A percentile compares a stretch with the other conserved stretches of the same genome.
phyloP scores from a whole-genome alignment of 2,113 vertebrate genomes.

The Neomonachus schauinslandi region DNA sequence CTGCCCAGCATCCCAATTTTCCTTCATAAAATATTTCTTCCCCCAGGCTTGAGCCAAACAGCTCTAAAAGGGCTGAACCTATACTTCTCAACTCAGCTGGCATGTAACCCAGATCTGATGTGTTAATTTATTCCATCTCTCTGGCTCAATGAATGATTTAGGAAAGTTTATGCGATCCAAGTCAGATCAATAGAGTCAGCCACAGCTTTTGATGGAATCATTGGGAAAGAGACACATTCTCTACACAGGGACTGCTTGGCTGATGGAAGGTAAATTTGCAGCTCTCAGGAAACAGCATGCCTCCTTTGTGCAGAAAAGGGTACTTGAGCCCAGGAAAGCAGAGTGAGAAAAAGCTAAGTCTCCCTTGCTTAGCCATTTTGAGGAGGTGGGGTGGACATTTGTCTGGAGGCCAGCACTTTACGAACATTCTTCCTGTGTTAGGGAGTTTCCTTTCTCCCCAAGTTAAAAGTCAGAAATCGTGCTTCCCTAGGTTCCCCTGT shows the following conservation, averaged over 20 bases:
- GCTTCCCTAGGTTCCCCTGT: neutral
- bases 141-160: neutral
- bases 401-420: neutral
- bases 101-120: neutral
- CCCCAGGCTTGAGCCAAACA: neutral
- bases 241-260: neutral
- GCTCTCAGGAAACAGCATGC: neutral
- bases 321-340: neutral
- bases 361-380: neutral
- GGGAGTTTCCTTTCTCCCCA: neutral
- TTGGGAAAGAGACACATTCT: neutral
- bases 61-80: neutral
- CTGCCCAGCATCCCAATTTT: neutral
- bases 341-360: neutral
- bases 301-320: neutral
- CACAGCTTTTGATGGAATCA: neutral
- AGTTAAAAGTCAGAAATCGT: neutral
- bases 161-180: neutral
- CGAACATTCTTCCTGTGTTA: neutral
- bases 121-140: constrained; percentile 19
- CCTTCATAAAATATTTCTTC: neutral
- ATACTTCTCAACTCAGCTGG: neutral
- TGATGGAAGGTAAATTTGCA: neutral
- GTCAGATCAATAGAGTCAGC: constrained; percentile 15
- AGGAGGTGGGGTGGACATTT: neutral